Base-by-base conservation (phyloP, 1,140 invertebrate genomes). In the Pseudobourletiella spinata region DNA sequence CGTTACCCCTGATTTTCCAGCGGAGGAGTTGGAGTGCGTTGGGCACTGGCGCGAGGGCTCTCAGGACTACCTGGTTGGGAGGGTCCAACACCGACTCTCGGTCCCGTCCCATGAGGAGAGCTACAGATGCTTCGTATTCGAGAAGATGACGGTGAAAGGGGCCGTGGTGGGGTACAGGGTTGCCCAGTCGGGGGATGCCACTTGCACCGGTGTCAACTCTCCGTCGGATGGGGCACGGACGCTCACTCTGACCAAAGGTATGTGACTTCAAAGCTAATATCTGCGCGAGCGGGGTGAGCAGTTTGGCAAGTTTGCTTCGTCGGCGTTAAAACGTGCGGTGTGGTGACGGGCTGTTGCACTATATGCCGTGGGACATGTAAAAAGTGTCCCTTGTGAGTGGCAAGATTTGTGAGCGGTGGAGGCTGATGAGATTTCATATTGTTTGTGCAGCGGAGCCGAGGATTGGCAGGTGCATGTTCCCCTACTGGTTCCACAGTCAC, bases 41-140 rank as follows among this genome's bases (percentile, higher is more conserved):
- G 89, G 86, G 0, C 83, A 82, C 16, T 92, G 89, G 89, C 89
- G 87, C 73, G 88, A 91, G 73, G 87, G 88, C 42, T 88, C 86
- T 54, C 82, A 84, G 8, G 79, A 84, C 62, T 91, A 90, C 74
- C 78, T 91, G 30, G 85, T 91, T 39, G 88, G 87, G 0, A 79
- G 80, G 74, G 71, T 83, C 71, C 74, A 80, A 71, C 73, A 73
- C 63, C 79, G 56, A 2, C 24, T 51, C 18, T 70, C 74, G 15
- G 70, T 73, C n/a, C 71, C 70, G 20, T 77, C 75, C 25, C 77
- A 83, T 72, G 82, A 84, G 72, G 80, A 82, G 62, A 76, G 78
- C 61, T 84, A 83, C 70, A 77, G 85, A 18, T 87, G 85, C 72
- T 87, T 86, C 73, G 79, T 84, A 30, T 84, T 82, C 66, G 79